Percentiles rank a stretch among this genome's conserved stretches.
These are phyloP conservation scores for Coendou prehensilis DNA, from an alignment of 2,797 vertebrate species.

Conservation along the genomic window DNA sequence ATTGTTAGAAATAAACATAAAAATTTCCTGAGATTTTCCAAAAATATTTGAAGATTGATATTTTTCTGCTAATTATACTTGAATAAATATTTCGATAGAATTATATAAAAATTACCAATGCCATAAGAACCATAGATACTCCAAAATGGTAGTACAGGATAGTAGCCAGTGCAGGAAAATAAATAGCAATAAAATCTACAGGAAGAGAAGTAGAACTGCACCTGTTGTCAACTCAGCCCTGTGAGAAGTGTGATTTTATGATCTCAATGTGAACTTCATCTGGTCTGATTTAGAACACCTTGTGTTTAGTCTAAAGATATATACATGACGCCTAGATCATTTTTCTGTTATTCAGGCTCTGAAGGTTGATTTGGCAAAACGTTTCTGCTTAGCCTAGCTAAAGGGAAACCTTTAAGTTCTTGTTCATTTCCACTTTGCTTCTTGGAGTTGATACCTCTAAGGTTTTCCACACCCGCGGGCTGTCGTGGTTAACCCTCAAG, in stretches of 20 bases:
- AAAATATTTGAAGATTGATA: slow-evolving; percentile 39
- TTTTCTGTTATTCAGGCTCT: slow-evolving; percentile 32
- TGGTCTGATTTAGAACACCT: background rate
- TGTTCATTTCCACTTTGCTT: background rate
- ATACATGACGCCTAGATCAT: background rate
- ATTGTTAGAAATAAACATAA: slow-evolving; percentile 41
- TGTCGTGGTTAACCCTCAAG: background rate
- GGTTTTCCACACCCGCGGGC: background rate
- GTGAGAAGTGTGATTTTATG: background rate
- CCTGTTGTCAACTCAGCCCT: background rate
- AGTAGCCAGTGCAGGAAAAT: background rate
- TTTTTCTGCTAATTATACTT: slow-evolving; percentile 42
- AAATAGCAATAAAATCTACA: background rate
- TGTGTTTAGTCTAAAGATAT: background rate
- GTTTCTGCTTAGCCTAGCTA: slow-evolving; percentile 32
- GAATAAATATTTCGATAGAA: slow-evolving; percentile 13
- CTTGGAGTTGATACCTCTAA: slow-evolving; percentile 28
- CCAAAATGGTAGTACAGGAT: background rate
- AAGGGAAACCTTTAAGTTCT: slow-evolving; percentile 35
- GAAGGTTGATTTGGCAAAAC: slow-evolving; percentile 22
- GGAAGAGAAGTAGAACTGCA: background rate
- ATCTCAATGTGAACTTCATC: background rate
- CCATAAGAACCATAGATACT: background rate
- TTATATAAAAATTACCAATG: slow-evolving; percentile 10
- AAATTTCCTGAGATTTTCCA: slow-evolving; percentile 42